Base-by-base conservation (phyloP, 2,113 vertebrate genomes). In the Talpa occidentalis region DNA sequence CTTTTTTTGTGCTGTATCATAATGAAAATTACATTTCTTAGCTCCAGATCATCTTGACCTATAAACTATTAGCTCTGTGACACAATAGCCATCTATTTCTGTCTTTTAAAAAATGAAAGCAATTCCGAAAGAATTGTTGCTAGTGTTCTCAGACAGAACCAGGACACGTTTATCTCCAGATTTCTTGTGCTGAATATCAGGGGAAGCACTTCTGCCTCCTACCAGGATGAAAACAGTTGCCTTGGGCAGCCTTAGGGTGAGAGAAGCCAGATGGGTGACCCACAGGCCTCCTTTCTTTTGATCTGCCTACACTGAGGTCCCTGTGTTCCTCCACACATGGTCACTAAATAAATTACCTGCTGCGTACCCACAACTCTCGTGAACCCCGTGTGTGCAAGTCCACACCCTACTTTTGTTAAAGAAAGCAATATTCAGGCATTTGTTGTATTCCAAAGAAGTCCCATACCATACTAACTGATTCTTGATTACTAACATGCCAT, bases 191-290 rank as follows among this genome's bases (percentile, higher is more conserved):
- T 2, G 4, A 4, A 10, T 19, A 54, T 86, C 81, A 87, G 77
- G 89, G 78, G 74, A 66, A 70, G 56, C 1, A 7, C 54, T 26
- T 91, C 52, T n/a, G 56, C 0, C 3, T 69, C 79, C 2, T 77
- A 59, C 56, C 15, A 94, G 32, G 37, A 92, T 81, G 69, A 97
- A 94, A 97, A 96, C 94, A 10, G 56, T 16, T n/a, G 47, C 92
- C 89, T 83, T 94, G 82, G 83, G 91, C 82, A 24, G 79, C 93
- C 96, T 94, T 88, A 70, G 85, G 95, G 84, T 88, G 77, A 97
- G 78, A 94, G 83, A 96, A 72, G 35, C 77, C 79, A 90, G 2
- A 81, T 42, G 47, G 62, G 69, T 72, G 22, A 92, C 90, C 93
- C 1, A 26, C 2, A 40, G 47, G 12, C 7, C 42, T 88, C 10